Conservation (phyloP, 1,140 invertebrate species). For the Drosophila santomea region DNA sequence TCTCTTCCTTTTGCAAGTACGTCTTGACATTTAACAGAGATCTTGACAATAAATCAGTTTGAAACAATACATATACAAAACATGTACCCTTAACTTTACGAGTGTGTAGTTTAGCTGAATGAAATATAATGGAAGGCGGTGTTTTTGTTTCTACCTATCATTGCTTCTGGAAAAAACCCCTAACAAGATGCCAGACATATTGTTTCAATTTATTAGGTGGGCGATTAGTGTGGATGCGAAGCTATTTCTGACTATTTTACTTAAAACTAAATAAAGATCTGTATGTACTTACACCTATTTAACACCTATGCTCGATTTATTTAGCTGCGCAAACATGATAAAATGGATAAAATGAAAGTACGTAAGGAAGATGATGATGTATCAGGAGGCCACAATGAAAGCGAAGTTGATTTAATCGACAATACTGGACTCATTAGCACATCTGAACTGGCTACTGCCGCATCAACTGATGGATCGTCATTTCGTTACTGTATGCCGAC, state of each 20-base stretch:
- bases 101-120: no score
- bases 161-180: no score
- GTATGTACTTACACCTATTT: conserved; percentile 32
- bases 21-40: no score
- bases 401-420: conserved; percentile 14
- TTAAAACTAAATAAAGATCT: conserved; percentile 5
- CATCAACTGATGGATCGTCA: conserved; percentile 72
- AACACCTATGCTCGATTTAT: conserved; percentile 62
- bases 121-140: no score
- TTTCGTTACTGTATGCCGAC: conserved; percentile 87
- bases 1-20: no score
- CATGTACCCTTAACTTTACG: no score
- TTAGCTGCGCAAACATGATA: conserved; percentile 77
- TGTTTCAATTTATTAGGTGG: no score
- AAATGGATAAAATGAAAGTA: conserved; percentile 65
- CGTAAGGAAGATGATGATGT: conserved; percentile 50
- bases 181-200: no score
- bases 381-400: conserved; percentile 27
- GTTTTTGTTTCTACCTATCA: no score
- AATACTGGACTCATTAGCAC: conserved; percentile 28
- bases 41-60: no score
- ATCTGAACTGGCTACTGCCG: conserved; percentile 39
- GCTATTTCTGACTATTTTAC: not conserved
- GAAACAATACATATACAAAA: no score
- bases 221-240: not conserved